A percentile compares a stretch with the other conserved stretches of the same genome.
phyloP scores from a whole-genome alignment of 2,113 vertebrate genomes.

The Pseudonaja textilis region DNA sequence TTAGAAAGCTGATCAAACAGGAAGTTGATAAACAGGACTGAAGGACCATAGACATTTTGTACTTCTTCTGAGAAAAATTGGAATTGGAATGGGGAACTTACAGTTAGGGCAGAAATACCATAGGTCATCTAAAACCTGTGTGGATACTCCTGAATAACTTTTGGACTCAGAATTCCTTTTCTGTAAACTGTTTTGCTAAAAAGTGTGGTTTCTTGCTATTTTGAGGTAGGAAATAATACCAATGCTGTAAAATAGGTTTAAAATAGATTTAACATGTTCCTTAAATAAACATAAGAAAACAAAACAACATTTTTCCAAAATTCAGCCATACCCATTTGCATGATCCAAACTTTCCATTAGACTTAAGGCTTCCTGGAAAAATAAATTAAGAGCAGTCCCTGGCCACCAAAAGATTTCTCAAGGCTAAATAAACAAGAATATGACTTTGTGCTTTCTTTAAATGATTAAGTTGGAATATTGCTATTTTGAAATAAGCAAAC shows the following conservation, averaged over 20 bases:
- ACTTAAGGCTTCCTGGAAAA: neutral
- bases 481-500: neutral
- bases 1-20: neutral
- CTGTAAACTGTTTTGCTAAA: neutral
- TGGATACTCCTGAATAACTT: neutral
- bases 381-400: neutral
- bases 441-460: neutral
- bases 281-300: neutral
- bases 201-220: neutral
- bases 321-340: neutral
- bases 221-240: neutral
- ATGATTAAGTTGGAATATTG: neutral
- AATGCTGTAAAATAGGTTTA: neutral
- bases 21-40: neutral
- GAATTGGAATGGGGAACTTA: neutral
- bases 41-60: neutral
- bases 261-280: neutral
- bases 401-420: neutral
- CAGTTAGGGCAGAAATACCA: neutral
- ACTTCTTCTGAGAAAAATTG: neutral
- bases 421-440: neutral
- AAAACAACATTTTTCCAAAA: neutral
- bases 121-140: neutral
- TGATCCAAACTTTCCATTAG: neutral
- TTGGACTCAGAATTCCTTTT: neutral